Conservation (phyloP, 2,888 invertebrate genomes). For the Nebria brevicollis region DNA sequence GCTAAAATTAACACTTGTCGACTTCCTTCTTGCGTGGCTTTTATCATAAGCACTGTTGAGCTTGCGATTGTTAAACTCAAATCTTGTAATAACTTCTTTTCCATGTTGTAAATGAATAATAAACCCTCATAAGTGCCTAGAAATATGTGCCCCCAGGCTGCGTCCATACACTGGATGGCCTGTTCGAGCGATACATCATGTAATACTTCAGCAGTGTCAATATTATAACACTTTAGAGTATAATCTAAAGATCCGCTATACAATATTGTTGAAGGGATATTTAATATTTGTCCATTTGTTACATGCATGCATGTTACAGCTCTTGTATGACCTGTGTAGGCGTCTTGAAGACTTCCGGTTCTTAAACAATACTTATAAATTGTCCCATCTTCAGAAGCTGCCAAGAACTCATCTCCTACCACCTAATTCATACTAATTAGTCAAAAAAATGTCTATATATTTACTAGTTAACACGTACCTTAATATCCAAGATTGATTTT, state of each 20-base stretch:
- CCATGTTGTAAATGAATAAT: slow-evolving; percentile 74
- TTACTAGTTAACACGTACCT: slow-evolving; percentile 11
- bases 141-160: slow-evolving; percentile 76
- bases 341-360: slow-evolving; percentile 55
- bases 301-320: slow-evolving; percentile 39
- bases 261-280: slow-evolving; percentile 53
- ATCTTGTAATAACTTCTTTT: slow-evolving; percentile 70
- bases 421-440: slow-evolving; percentile 45
- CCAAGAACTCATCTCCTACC: slow-evolving; percentile 56
- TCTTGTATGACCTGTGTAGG: slow-evolving; percentile 57
- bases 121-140: slow-evolving; percentile 79
- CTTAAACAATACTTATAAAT: slow-evolving; percentile 58
- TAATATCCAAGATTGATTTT: slow-evolving; percentile 40
- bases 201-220: slow-evolving; percentile 67
- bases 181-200: slow-evolving; percentile 68
- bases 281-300: neutral
- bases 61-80: slow-evolving; percentile 71
- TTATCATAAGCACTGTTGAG: slow-evolving; percentile 74
- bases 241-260: slow-evolving; percentile 74
- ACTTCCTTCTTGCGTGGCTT: slow-evolving; percentile 78
- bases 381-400: slow-evolving; percentile 60
- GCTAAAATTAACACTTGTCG: slow-evolving; percentile 76
- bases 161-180: slow-evolving; percentile 79
- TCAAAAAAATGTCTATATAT: neutral
- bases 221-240: slow-evolving; percentile 69